Evolutionary conservation across 2,888 invertebrate genomes (phyloP), one percentile per base, ranked within the genome.

Genomic region (Scotopteryx bipunctaria): DNA sequence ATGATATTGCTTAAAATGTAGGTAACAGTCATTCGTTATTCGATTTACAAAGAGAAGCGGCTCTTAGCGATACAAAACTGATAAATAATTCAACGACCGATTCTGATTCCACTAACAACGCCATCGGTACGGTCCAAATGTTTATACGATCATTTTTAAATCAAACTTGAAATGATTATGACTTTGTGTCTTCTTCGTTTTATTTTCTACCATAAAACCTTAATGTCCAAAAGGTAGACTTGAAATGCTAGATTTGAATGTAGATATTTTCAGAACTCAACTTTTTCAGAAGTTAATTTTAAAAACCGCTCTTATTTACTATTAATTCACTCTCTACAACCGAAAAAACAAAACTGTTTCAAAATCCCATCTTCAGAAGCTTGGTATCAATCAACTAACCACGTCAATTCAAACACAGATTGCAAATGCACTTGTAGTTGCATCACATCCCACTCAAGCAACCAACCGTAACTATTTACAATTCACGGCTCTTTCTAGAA

Each of bases 341-440:
- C 16, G 15, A n/a, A 11, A 23, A 32, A 31, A 16, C 25, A 32
- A 25, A 35, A 17, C 31, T 27, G 19, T 33, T 47, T 19, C 32
- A 14, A 46, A 38, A 38, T 16, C 11, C 21, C 19, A 29, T 31
- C 25, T 27, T 27, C 6, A 23, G 32, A 42, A 21, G 32, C 32
- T 32, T 5, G 19, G 31, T 33, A 9, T 15, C 21, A 27, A 15
- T 21, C 45, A 47, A 40, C 27, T 36, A 23, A 51, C 54, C 42
- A 27, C 37, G 52, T 38, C 42, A 47, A 49, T 40, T 49, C 51
- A 48, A 25, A 11, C 36, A 27, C 31, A 2, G 33, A 40, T 49
- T 49, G 49, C 43, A 16, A 36, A 21, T 40, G 46, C 42, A 48
- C 52, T 52, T 49, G 31, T 49, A 44, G 33, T 55, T 55, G 42